Evolutionary conservation across 2,888 invertebrate genomes (phyloP).

Genomic region (Sympetrum striolatum): DNA sequence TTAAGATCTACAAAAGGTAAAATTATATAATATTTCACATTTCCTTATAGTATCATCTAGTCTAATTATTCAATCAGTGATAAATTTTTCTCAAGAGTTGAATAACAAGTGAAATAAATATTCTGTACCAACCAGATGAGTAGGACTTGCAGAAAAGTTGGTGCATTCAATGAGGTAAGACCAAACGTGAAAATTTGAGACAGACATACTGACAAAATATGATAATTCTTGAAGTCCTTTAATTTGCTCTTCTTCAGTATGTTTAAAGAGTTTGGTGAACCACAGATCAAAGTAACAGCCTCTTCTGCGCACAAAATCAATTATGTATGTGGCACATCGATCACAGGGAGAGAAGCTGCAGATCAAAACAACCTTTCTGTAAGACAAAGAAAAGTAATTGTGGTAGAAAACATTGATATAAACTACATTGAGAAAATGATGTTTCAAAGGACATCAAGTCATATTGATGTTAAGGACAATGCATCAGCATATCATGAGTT

Average conservation of each 20-base stretch:
- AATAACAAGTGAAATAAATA: no score
- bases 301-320: neutral
- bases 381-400: neutral
- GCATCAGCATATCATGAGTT: no score
- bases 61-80: no score
- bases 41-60: no score
- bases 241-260: neutral
- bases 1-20: no score
- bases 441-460: no score
- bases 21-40: no score
- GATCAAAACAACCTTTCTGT: neutral
- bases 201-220: neutral
- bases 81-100: no score
- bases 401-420: no score
- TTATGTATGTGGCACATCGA: neutral
- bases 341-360: slow-evolving; percentile 14
- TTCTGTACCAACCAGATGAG: no score
- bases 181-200: neutral
- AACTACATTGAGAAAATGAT: no score
- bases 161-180: neutral
- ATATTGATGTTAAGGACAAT: no score
- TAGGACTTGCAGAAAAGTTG: neutral
- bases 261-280: neutral
- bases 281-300: neutral
- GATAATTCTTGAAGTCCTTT: neutral